phyloP scores from a whole-genome alignment of 2,797 vertebrate species.

The Eremophila alpestris region DNA sequence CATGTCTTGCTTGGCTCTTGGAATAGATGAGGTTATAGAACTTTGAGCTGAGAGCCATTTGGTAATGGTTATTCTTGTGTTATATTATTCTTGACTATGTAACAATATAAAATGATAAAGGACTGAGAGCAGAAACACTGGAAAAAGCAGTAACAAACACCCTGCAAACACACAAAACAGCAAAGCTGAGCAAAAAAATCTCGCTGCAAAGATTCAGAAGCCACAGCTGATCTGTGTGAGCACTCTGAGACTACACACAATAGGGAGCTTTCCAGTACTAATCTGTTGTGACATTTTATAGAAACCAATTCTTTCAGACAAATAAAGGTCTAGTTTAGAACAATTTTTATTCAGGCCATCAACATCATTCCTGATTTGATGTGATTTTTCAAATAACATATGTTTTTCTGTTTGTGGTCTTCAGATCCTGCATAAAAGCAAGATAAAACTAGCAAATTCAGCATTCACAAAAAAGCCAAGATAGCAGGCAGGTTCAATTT shows the following conservation, averaged over 20 bases:
- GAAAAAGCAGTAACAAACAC: background rate
- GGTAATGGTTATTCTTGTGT: background rate
- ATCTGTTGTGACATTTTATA: constrained; percentile 58
- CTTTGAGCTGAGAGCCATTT: background rate
- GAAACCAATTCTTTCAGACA: constrained; percentile 40
- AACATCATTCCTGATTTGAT: constrained; percentile 28
- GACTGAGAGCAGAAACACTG: background rate
- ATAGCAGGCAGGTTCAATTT: constrained; percentile 33
- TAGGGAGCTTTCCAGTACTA: constrained; percentile 17
- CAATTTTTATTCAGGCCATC: constrained; percentile 33
- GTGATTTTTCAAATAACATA: constrained; percentile 38
- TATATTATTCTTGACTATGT: background rate
- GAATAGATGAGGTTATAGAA: background rate
- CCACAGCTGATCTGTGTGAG: constrained; percentile 30
- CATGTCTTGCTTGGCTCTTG: background rate
- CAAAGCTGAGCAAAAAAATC: background rate
- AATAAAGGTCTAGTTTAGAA: constrained; percentile 54
- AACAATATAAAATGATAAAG: background rate
- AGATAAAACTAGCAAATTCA: constrained; percentile 54
- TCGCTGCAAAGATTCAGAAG: constrained; percentile 25
- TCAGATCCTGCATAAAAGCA: constrained; percentile 38
- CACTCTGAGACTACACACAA: background rate
- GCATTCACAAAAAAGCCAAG: constrained; percentile 22
- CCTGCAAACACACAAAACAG: background rate
- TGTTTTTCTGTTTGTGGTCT: constrained; percentile 31